Evolutionary conservation across 1,140 invertebrate genomes (phyloP).

Genomic region (Kradibia gibbosae): DNA sequence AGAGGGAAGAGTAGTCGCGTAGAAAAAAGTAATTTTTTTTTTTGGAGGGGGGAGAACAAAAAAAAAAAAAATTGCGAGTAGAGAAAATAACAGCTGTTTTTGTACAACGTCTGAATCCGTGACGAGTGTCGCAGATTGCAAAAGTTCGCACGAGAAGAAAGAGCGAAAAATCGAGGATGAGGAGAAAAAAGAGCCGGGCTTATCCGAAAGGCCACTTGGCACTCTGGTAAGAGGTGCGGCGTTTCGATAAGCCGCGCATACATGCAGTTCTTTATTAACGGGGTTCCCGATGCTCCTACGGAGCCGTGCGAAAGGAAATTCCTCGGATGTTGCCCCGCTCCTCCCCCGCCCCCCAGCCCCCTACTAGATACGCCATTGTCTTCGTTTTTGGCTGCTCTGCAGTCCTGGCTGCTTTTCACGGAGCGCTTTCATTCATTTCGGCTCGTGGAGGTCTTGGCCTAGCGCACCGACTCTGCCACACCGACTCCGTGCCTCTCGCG

Average conservation of each 20-base stretch:
- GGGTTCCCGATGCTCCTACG: conserved; percentile 7
- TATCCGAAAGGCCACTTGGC: conserved; percentile 46
- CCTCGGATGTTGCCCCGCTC: too few species aligned
- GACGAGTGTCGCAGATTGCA: conserved; percentile 46
- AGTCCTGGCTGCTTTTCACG: neutral
- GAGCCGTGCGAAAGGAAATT: conserved; percentile 14
- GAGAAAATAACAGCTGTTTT: conserved; percentile 43
- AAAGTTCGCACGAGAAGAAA: conserved; percentile 40
- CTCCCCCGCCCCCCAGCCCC: neutral
- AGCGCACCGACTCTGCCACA: too few species aligned
- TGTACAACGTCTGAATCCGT: conserved; percentile 38
- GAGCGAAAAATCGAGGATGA: conserved; percentile 13
- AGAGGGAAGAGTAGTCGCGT: neutral
- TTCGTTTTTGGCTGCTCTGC: neutral
- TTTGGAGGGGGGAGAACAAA: neutral
- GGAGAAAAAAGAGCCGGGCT: conserved; percentile 22
- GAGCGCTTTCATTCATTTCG: neutral
- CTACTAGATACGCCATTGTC: neutral
- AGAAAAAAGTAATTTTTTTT: neutral
- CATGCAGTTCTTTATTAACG: conserved; percentile 35
- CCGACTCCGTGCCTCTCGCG: too few species aligned
- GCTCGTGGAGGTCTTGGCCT: too few species aligned
- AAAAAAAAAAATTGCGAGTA: conserved; percentile 27
- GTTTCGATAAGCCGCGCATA: conserved; percentile 37
- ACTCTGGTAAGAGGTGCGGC: conserved; percentile 30